Percentiles rank a stretch among this genome's conserved stretches.
Evolutionary conservation across 2,113 vertebrate genomes (phyloP).

Genomic region (Glareola pratincola): DNA sequence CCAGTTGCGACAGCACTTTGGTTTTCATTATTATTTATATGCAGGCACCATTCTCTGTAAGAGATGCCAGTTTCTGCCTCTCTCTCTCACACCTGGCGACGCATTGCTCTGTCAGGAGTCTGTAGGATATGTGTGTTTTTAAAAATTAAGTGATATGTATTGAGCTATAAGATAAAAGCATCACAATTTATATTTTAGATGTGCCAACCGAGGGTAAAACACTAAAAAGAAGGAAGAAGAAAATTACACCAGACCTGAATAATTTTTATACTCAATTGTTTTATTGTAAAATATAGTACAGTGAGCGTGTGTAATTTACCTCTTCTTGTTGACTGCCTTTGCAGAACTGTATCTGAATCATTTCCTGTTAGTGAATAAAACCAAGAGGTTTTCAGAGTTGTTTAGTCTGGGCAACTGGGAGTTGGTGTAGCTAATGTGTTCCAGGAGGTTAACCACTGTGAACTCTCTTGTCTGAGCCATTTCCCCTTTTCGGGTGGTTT

Average conservation of each 20-base stretch:
- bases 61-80: background rate
- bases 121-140: background rate
- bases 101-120: background rate
- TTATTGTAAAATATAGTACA: background rate
- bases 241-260: background rate
- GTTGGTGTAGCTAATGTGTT: slow-evolving; percentile 62
- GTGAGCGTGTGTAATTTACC: slow-evolving; percentile 15
- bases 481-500: slow-evolving; percentile 54
- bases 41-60: background rate
- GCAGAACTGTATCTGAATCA: slow-evolving; percentile 57
- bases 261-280: background rate
- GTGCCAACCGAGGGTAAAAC: background rate
- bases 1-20: background rate
- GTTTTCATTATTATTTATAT: background rate
- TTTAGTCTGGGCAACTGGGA: slow-evolving; percentile 74
- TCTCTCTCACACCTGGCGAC: background rate
- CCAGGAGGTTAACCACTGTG: slow-evolving; percentile 64
- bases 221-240: background rate
- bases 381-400: slow-evolving; percentile 50
- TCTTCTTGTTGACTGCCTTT: slow-evolving; percentile 54
- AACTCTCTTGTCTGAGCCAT: slow-evolving; percentile 59
- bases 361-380: slow-evolving; percentile 70
- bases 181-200: background rate
- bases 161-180: background rate
- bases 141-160: background rate